Conservation (phyloP, 2,113 vertebrate genomes). For the Pogona vitticeps region DNA sequence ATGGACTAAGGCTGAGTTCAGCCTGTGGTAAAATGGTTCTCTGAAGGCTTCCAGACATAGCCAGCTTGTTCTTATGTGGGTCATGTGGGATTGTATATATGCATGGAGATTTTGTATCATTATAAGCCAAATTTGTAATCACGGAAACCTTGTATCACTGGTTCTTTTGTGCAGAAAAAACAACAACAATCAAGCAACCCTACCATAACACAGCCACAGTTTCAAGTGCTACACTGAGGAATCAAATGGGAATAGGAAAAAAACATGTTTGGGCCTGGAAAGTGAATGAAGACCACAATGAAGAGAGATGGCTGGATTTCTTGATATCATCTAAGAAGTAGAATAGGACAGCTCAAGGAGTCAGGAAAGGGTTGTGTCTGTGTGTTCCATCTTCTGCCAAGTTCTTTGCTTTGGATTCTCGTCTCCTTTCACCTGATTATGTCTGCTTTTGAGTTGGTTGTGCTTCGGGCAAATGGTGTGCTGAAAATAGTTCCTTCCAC, state of each 20-base stretch:
- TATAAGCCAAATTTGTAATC: slow-evolving; percentile 2
- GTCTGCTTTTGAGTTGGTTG: neutral
- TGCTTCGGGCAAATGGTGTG: slow-evolving; percentile 11
- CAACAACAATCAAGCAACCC: neutral
- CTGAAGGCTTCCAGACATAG: neutral
- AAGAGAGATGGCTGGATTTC: neutral
- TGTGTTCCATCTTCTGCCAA: slow-evolving; percentile 31
- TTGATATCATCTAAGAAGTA: neutral
- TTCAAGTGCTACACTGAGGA: neutral
- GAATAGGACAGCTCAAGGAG: neutral
- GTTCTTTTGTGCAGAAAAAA: neutral
- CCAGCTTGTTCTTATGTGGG: neutral
- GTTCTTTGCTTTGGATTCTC: slow-evolving; percentile 6
- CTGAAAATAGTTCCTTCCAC: neutral
- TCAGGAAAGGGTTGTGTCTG: neutral
- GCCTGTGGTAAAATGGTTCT: neutral
- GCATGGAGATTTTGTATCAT: slow-evolving; percentile 9
- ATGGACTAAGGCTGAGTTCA: neutral
- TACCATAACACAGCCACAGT: no score
- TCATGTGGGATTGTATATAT: slow-evolving; percentile 15
- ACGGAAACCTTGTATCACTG: slow-evolving; percentile 9
- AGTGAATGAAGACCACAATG: neutral
- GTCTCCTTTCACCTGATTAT: neutral
- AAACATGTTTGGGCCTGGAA: neutral
- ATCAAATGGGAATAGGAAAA: neutral